Evolutionary conservation across 2,113 vertebrate genomes (phyloP), one percentile per base, ranked within the genome.

Genomic region (Oncorhynchus keta): DNA sequence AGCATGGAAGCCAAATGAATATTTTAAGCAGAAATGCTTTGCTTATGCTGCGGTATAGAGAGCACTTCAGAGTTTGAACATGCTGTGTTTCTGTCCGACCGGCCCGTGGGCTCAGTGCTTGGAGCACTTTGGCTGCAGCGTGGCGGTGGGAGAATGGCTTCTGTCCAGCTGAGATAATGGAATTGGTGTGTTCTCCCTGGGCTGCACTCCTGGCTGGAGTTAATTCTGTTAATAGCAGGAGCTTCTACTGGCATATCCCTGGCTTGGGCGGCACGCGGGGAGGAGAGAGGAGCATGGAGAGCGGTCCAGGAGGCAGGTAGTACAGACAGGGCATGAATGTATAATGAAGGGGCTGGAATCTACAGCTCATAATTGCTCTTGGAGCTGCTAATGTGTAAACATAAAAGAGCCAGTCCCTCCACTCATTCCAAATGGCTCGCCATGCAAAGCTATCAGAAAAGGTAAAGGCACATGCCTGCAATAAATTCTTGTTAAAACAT

Each of bases 131-230:
- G 87, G 84, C 84, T 87, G 83, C 78, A 76, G 80, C 84, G 82
- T 75, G 79, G 83, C 76, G 75, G 84, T 78, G 81, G 78, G 82
- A 85, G 85, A 92, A 87, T 91, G 91, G 90, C 87, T 81, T 76
- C 81, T 64, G 89, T 92, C 92, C 92, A 94, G 90, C 91, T 87
- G 91, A 89, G 92, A 93, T 94, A 94, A 94, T 94, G 93, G 93
- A 94, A 93, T 93, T 93, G 92, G 91, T 91, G 86, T 94, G 92
- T 94, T 93, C 86, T 93, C 90, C 85, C 91, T 79, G 85, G 91
- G 91, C 88, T 84, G 87, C 77, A 85, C 88, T 93, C 86, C 91
- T 92, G 88, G 92, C 87, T 86, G 90, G 90, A 94, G 88, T 93
- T 93, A 93, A 94, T 94, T 93, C 90, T 87, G 91, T 93, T 93